A percentile compares a stretch with the other conserved stretches of the same genome.
phyloP scores from a whole-genome alignment of 1,140 invertebrate genomes.

The Hormaphis cornu region DNA sequence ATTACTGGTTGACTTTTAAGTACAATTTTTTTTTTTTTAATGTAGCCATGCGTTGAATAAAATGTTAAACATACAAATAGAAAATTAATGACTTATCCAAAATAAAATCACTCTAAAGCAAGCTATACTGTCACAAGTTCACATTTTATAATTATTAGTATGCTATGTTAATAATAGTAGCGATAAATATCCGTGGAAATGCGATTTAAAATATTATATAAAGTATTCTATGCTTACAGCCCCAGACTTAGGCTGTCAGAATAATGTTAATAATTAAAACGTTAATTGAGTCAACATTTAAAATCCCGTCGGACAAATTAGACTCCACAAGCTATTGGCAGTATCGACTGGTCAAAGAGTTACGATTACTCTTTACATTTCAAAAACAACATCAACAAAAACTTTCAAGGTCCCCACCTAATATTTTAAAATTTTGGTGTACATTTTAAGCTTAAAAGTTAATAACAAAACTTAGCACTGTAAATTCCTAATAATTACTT shows the following conservation, averaged over 20 bases:
- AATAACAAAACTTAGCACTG: background rate
- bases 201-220: background rate
- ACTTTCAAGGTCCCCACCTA: constrained; percentile 27
- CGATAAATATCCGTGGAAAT: background rate
- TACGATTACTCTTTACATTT: constrained; percentile 17
- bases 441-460: background rate
- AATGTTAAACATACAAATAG: too few species aligned
- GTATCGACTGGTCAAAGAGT: constrained; percentile 32
- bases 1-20: too few species aligned
- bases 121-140: too few species aligned
- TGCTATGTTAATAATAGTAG: too few species aligned
- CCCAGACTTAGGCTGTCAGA: background rate
- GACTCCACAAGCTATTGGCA: constrained; percentile 31
- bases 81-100: too few species aligned
- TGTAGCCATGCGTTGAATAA: too few species aligned
- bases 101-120: too few species aligned
- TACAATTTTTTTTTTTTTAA: too few species aligned
- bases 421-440: background rate
- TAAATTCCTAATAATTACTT: background rate
- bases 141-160: too few species aligned
- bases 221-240: background rate
- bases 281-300: constrained; percentile 24
- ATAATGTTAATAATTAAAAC: constrained; percentile 9
- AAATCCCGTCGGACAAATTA: constrained; percentile 21
- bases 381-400: constrained; percentile 28